phyloP scores from a whole-genome alignment of 2,888 invertebrate genomes.

The Aleiodes leptofemur region DNA sequence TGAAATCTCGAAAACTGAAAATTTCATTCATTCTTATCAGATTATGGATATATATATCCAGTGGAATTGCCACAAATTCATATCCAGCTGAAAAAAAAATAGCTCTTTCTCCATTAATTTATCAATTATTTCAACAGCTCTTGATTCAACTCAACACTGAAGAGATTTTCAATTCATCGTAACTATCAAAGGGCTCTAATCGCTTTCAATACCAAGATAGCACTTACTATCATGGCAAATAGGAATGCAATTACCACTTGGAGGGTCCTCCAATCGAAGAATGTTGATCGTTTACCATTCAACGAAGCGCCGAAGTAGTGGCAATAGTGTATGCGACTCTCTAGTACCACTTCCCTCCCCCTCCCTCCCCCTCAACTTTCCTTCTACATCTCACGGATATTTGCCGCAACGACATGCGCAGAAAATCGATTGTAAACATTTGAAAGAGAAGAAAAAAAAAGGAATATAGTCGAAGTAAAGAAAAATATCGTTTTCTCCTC shows the following conservation, averaged over 20 bases:
- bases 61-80: no score
- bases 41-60: no score
- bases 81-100: no score
- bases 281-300: conserved; percentile 41
- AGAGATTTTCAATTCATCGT: no score
- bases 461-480: not conserved
- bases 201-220: conserved; percentile 1
- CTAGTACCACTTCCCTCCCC: not conserved
- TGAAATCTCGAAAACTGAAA: no score
- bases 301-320: conserved; percentile 31
- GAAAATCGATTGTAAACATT: conserved; percentile 42
- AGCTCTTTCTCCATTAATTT: no score
- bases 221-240: conserved; percentile 32
- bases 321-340: conserved; percentile 14
- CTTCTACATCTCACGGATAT: not conserved
- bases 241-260: conserved; percentile 40
- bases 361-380: not conserved
- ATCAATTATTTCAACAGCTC: no score
- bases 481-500: conserved; percentile 35
- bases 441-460: conserved; percentile 25
- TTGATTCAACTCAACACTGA: no score
- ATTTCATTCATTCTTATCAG: no score
- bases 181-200: not conserved
- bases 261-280: conserved; percentile 24
- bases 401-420: conserved; percentile 19